These are phyloP conservation scores for Cossypha niveicapilla DNA, from an alignment of 2,797 vertebrate genomes.

Conservation along the genomic window DNA sequence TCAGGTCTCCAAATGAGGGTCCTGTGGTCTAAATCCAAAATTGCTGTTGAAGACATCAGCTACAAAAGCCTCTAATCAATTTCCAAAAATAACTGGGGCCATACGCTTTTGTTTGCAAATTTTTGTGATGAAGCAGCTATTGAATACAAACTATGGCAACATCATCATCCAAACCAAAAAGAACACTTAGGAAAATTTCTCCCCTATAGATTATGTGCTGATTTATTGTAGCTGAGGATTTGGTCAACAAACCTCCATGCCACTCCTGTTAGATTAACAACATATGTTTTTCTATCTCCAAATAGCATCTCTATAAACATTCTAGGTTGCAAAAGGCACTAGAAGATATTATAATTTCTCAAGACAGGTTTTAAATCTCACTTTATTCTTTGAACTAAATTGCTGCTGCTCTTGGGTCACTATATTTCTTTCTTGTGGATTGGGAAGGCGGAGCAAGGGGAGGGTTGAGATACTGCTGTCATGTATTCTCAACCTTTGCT, in stretches of 20 bases:
- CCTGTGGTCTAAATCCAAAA: not conserved
- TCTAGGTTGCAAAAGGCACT: not conserved
- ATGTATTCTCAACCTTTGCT: not conserved
- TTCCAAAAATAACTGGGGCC: not conserved
- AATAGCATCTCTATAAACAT: not conserved
- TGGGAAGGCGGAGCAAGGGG: not conserved
- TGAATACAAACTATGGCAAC: not conserved
- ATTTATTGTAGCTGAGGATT: not conserved
- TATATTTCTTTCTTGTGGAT: not conserved
- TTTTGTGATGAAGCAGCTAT: not conserved
- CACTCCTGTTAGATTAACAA: not conserved
- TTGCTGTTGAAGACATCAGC: not conserved
- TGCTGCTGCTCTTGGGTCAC: not conserved
- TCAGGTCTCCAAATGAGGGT: not conserved
- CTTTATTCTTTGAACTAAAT: slow-evolving; percentile 2
- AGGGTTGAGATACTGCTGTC: slow-evolving; percentile 6
- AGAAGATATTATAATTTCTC: not conserved
- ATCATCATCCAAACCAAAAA: not conserved
- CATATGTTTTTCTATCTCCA: not conserved
- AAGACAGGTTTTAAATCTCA: not conserved
- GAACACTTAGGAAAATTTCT: not conserved
- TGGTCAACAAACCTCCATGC: not conserved
- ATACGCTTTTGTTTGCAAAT: not conserved
- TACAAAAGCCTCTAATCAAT: not conserved
- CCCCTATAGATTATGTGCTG: not conserved